phyloP scores from a whole-genome alignment of 2,113 vertebrate genomes.

The Megaceryle maxima region DNA sequence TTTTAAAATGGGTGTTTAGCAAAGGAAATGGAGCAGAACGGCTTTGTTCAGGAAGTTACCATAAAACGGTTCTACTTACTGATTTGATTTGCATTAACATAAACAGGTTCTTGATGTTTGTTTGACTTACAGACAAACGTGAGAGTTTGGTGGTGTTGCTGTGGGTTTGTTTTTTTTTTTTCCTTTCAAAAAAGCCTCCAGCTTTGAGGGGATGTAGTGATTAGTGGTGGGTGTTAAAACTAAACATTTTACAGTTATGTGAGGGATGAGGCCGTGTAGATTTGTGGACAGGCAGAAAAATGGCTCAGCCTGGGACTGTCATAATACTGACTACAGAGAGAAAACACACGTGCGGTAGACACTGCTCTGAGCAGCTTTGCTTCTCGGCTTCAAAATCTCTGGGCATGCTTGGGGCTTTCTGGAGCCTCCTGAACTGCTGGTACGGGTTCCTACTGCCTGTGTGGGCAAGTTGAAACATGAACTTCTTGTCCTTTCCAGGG shows the following conservation, averaged over 20 bases:
- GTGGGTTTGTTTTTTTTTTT: not conserved
- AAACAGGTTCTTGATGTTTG: not conserved
- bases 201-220: not conserved
- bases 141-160: not conserved
- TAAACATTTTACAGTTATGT: accelerated
- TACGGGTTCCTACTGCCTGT: accelerated
- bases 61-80: not conserved
- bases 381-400: accelerated
- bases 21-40: not conserved
- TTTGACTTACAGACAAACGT: not conserved
- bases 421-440: not conserved
- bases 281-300: too few species aligned
- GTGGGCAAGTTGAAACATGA: not conserved
- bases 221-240: not conserved
- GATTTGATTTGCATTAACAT: not conserved
- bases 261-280: accelerated
- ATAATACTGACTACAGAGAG: accelerated
- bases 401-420: not conserved
- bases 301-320: not conserved
- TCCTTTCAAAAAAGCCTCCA: not conserved
- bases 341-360: accelerated
- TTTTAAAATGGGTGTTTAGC: not conserved
- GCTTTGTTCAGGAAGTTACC: not conserved
- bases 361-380: not conserved
- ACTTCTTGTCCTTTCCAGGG: not conserved